Percentiles rank a stretch among this genome's conserved stretches.
Conservation (phyloP, 2,888 invertebrate genomes). For the Isotomurus palustris region DNA sequence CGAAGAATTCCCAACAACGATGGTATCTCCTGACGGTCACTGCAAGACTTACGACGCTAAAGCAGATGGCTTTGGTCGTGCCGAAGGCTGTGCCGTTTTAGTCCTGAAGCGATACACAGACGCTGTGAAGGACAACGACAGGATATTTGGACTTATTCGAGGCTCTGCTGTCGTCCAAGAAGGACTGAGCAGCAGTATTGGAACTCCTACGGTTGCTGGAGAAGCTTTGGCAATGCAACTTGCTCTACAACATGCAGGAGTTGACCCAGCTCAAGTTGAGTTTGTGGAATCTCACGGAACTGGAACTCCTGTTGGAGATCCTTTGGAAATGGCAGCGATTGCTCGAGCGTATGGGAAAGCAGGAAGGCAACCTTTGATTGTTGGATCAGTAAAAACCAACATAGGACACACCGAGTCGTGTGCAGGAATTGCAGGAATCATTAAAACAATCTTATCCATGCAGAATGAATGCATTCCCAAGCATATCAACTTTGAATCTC, state of each 20-base stretch:
- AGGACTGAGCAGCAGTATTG: constrained; percentile 48
- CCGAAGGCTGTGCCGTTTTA: constrained; percentile 49
- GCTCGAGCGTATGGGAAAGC: constrained; percentile 11
- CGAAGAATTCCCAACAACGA: constrained; percentile 10
- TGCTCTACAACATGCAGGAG: constrained; percentile 23
- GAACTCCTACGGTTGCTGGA: constrained; percentile 32
- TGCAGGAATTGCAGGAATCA: constrained; percentile 25
- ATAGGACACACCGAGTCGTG: constrained; percentile 24
- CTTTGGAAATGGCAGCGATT: constrained; percentile 21
- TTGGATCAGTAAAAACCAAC: constrained; percentile 23
- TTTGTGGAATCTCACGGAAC: constrained; percentile 17
- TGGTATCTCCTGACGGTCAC: constrained; percentile 41
- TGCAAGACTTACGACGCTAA: constrained; percentile 48
- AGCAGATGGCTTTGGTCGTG: constrained; percentile 50
- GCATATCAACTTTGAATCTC: constrained; percentile 14
- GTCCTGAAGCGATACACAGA: constrained; percentile 47
- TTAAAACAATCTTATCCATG: constrained; percentile 21
- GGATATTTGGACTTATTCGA: constrained; percentile 45
- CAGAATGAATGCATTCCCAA: constrained; percentile 18
- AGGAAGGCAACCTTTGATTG: constrained; percentile 7
- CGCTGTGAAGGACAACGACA: constrained; percentile 32
- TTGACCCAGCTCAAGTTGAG: constrained; percentile 17
- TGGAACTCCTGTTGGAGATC: constrained; percentile 21
- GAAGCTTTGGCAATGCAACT: constrained; percentile 24
- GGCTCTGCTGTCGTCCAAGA: constrained; percentile 48